These are phyloP conservation scores for Melipona quadrifasciata DNA, from an alignment of 1,140 invertebrate species.

Conservation along the genomic window DNA sequence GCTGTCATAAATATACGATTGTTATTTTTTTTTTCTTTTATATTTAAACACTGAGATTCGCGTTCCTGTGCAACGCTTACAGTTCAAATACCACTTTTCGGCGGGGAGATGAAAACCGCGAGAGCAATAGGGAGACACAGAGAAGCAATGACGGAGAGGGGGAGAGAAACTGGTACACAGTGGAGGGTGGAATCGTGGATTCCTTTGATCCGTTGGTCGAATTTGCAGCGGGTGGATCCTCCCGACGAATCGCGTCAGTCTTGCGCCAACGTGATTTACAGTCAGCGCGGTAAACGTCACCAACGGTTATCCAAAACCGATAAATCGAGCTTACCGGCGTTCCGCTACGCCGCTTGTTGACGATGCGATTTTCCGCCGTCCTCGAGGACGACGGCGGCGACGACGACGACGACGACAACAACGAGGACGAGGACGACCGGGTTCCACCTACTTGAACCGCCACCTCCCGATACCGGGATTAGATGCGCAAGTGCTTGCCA, in stretches of 20 bases:
- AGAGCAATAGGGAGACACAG: too few relatives aligned
- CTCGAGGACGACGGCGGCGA: neutral
- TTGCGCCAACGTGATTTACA: conserved; percentile 57
- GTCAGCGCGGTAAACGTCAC: conserved; percentile 54
- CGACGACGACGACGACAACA: too few relatives aligned
- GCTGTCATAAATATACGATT: too few relatives aligned
- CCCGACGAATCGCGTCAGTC: conserved; percentile 49
- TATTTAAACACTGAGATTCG: too few relatives aligned
- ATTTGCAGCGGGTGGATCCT: neutral
- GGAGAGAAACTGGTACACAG: neutral
- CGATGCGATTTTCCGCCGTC: conserved; percentile 58
- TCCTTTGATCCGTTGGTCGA: conserved; percentile 34
- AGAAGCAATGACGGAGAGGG: neutral
- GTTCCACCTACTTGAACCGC: conserved; percentile 34
- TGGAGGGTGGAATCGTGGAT: neutral
- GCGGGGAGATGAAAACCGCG: too few relatives aligned
- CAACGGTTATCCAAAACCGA: conserved; percentile 65
- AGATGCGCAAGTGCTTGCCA: conserved; percentile 66
- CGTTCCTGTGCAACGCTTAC: too few relatives aligned
- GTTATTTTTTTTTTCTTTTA: too few relatives aligned
- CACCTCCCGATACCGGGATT: conserved; percentile 50
- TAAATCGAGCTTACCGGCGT: conserved; percentile 55
- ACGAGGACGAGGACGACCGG: too few relatives aligned
- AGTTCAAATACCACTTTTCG: too few relatives aligned
- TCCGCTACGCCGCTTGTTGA: conserved; percentile 42